These are phyloP conservation scores for Drosophila neocordata DNA, from an alignment of 1,140 invertebrate species.

Conservation along the genomic window DNA sequence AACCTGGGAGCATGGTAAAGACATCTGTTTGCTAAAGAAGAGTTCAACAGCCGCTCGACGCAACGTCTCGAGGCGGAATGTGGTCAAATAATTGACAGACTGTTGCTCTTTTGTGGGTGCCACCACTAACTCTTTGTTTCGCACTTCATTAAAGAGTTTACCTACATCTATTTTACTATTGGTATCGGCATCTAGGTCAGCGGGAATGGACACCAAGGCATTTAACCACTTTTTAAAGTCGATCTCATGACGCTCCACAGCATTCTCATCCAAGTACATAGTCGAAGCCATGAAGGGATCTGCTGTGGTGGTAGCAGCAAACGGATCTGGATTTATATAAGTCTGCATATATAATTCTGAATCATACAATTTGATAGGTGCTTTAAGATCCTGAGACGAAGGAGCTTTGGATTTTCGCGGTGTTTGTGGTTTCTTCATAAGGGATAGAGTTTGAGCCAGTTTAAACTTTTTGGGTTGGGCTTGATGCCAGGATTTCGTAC, in stretches of 20 bases:
- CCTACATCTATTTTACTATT: constrained; percentile 87
- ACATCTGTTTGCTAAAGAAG: constrained; percentile 85
- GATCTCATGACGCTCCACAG: constrained; percentile 90
- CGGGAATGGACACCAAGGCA: constrained; percentile 91
- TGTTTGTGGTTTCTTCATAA: constrained; percentile 61
- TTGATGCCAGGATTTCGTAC: constrained; percentile 46
- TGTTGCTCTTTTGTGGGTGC: constrained; percentile 88
- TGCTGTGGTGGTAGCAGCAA: constrained; percentile 85
- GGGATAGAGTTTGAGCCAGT: constrained; percentile 55
- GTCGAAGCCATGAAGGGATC: constrained; percentile 88
- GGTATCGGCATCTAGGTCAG: constrained; percentile 87
- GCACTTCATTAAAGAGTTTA: constrained; percentile 88
- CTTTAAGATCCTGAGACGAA: not conserved
- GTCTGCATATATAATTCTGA: constrained; percentile 69
- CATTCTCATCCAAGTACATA: constrained; percentile 90
- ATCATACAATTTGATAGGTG: constrained; percentile 68
- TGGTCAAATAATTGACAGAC: constrained; percentile 87
- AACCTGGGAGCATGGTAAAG: constrained; percentile 85
- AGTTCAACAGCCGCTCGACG: constrained; percentile 86
- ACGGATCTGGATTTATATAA: constrained; percentile 84
- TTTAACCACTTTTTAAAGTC: constrained; percentile 95
- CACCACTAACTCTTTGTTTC: constrained; percentile 86
- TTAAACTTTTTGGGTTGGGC: constrained; percentile 69
- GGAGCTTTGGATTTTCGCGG: constrained; percentile 42
- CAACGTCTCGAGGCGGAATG: constrained; percentile 86